Evolutionary conservation across 2,113 vertebrate species (phyloP).

Genomic region (Ctenodactylus gundi): DNA sequence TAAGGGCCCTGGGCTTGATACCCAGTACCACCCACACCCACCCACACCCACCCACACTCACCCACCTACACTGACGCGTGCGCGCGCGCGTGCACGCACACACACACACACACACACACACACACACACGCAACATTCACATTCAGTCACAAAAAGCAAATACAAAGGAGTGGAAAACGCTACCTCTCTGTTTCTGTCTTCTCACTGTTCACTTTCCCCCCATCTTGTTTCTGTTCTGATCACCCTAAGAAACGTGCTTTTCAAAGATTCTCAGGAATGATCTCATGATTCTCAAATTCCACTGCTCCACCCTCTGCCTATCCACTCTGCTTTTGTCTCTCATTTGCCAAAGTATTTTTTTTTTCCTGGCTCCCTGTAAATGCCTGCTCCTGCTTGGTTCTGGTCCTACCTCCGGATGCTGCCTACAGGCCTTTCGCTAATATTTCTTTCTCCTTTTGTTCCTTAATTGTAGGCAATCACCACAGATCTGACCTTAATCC

Average conservation of each 20-base stretch:
- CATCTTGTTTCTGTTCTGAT: background rate
- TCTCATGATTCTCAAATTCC: background rate
- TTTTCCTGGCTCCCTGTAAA: background rate
- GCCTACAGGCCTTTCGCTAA: background rate
- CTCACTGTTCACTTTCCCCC: background rate
- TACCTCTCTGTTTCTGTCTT: background rate
- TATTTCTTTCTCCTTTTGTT: background rate
- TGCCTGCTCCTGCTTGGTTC: background rate
- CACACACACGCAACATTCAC: too few species aligned
- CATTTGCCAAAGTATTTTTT: background rate
- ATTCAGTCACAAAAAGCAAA: background rate
- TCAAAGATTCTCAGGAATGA: background rate
- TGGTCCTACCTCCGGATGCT: background rate
- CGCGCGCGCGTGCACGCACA: too few species aligned
- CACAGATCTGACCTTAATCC: background rate
- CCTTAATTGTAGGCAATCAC: background rate
- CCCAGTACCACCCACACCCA: too few species aligned
- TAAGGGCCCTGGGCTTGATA: too few species aligned
- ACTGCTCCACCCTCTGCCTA: accelerated
- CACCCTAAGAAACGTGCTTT: background rate
- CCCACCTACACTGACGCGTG: too few species aligned
- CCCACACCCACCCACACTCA: too few species aligned
- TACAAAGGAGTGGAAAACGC: background rate
- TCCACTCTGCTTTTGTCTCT: background rate
- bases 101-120: too few species aligned